These are phyloP conservation scores for Congeria kusceri DNA, from an alignment of 2,888 invertebrate species.

Conservation along the genomic window DNA sequence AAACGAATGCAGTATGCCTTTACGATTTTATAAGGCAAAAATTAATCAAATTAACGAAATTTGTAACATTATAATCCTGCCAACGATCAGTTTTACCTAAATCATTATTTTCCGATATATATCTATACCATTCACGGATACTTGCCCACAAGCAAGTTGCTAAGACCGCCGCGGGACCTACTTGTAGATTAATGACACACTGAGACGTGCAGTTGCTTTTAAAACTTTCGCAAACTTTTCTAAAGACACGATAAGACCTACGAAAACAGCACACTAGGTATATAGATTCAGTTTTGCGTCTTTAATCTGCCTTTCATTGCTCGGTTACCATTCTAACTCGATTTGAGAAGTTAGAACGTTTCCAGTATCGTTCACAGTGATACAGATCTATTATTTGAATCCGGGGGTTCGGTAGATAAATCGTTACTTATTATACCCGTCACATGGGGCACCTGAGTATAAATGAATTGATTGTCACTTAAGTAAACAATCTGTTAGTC, in stretches of 20 bases:
- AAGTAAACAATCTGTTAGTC: slow-evolving; percentile 44
- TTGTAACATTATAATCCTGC: not conserved
- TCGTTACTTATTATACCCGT: slow-evolving; percentile 41
- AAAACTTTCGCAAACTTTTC: slow-evolving; percentile 43
- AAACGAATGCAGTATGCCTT: too few species aligned
- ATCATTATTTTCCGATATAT: slow-evolving; percentile 17
- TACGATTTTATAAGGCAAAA: too few species aligned
- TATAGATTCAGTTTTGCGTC: not conserved
- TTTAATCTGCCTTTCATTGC: slow-evolving; percentile 18
- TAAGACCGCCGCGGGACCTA: slow-evolving; percentile 18
- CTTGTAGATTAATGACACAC: slow-evolving; percentile 31
- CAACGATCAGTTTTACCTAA: not conserved
- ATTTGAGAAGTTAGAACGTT: slow-evolving; percentile 40
- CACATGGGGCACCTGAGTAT: not conserved
- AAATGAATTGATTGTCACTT: slow-evolving; percentile 31
- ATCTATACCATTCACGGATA: slow-evolving; percentile 33
- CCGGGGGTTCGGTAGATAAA: slow-evolving; percentile 20
- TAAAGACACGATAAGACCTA: slow-evolving; percentile 39
- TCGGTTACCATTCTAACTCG: slow-evolving; percentile 29
- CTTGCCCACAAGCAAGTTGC: slow-evolving; percentile 21
- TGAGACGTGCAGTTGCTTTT: slow-evolving; percentile 38
- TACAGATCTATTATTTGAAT: slow-evolving; percentile 32
- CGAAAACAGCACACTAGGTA: slow-evolving; percentile 24
- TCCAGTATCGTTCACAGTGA: slow-evolving; percentile 24
- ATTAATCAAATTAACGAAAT: too few species aligned